Evolutionary conservation across 1,140 invertebrate species (phyloP).

Genomic region (Drosophila takahashii): DNA sequence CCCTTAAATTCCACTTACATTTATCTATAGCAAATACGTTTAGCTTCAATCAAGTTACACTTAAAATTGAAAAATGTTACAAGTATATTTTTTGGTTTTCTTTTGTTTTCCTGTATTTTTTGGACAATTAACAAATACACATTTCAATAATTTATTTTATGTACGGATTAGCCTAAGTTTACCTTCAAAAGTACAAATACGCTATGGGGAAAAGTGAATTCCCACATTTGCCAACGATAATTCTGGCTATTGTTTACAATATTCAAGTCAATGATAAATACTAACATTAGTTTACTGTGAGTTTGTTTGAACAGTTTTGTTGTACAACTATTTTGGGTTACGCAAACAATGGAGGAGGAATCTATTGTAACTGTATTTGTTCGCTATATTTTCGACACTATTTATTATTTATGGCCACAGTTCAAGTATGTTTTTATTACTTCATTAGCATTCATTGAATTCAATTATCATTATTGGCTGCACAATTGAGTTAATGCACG

Average conservation of each 20-base stretch:
- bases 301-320: constrained; percentile 13
- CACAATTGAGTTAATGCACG: constrained; percentile 45
- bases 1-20: constrained; percentile 43
- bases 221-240: constrained; percentile 13
- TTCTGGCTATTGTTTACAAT: constrained; percentile 33
- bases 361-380: constrained; percentile 19
- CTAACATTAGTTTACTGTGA: constrained; percentile 20
- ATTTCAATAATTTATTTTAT: constrained; percentile 17
- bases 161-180: constrained; percentile 27
- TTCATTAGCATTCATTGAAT: constrained; percentile 42
- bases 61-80: constrained; percentile 51
- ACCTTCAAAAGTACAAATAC: constrained; percentile 44
- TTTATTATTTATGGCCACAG: constrained; percentile 35
- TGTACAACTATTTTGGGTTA: constrained; percentile 21
- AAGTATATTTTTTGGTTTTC: constrained; percentile 11
- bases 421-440: constrained; percentile 31
- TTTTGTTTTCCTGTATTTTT: constrained; percentile 47
- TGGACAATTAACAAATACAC: constrained; percentile 41
- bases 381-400: constrained; percentile 25
- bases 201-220: constrained; percentile 1
- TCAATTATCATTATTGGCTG: constrained; percentile 32
- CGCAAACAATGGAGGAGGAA: constrained; percentile 8
- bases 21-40: constrained; percentile 35
- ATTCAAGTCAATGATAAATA: constrained; percentile 36
- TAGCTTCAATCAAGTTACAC: constrained; percentile 54